Base-by-base conservation (phyloP, 1,140 invertebrate genomes). In the Macrobrachium rosenbergii region DNA sequence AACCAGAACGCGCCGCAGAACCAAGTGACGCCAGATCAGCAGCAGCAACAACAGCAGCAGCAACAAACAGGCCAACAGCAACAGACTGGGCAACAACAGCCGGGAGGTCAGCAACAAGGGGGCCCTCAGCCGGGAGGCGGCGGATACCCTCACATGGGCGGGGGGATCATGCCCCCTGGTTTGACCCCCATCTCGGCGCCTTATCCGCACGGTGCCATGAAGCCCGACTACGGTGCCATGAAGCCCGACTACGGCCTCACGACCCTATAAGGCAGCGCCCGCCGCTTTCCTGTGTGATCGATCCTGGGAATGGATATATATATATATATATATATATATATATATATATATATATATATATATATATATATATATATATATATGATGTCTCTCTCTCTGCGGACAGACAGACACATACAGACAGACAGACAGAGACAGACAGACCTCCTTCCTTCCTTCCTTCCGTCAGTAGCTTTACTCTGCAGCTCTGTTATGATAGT, bases 171-270 rank as follows among this genome's bases (percentile, higher is more conserved):
- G n/a, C 90, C 91, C 11, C 91, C 91, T 19, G 90, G 94, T 91
- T 92, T 94, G 91, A 92, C 93, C 90, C 91, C 92, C 92, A 90
- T 93, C 90, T 87, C 94, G 90, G 83, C 92, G 17, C 91, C 92
- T 0, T 91, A 92, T 28, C 90, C 92, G n/a, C 91, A 93, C 6
- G 91, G 93, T 75, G 94, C 95, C 87, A 95, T 95, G 92, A 90
- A 91, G 82, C 94, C 94, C 76, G 95, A 96, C 89, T 96, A 96
- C 89, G 95, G 94, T 81, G 93, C 96, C 62, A 96, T 95, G 81
- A 92, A 52, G 6, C 94, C 94, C 78, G 95, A 96, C 89, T 96
- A 96, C 89, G 95, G 94, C 82, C 93, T 96, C 62, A 96, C 95
- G 80, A 92, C 95, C 12, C 94, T 95, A 92, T 96, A 95, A 95